A percentile compares a stretch with the other conserved stretches of the same genome.
phyloP scores from a whole-genome alignment of 2,113 vertebrate genomes.

The cattle (Bos taurus) region DNA sequence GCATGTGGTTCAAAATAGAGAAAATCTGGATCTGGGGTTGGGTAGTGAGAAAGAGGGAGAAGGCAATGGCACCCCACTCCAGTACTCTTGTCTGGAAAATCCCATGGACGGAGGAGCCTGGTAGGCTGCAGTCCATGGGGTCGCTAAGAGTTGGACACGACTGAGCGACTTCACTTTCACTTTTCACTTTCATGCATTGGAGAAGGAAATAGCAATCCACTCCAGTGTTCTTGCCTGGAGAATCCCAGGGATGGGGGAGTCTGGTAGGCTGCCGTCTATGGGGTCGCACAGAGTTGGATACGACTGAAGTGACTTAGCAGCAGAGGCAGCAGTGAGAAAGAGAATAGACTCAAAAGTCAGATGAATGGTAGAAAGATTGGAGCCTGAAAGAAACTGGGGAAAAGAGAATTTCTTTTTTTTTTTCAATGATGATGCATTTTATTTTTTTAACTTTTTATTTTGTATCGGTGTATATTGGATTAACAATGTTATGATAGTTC shows the following conservation, averaged over 20 bases:
- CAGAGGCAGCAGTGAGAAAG: neutral
- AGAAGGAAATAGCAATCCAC: too few relatives aligned
- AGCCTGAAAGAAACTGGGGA: neutral
- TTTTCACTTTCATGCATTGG: too few relatives aligned
- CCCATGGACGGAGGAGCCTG: too few relatives aligned
- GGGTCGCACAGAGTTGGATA: too few relatives aligned
- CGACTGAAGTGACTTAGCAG: too few relatives aligned
- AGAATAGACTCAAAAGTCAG: neutral
- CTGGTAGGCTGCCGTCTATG: too few relatives aligned
- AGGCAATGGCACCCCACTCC: too few relatives aligned
- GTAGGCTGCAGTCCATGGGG: too few relatives aligned
- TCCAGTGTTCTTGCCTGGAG: too few relatives aligned
- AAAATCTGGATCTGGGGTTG: neutral
- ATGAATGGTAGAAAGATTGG: neutral
- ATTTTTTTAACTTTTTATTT: neutral
- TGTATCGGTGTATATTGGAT: neutral
- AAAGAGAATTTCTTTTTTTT: neutral
- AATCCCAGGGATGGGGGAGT: too few relatives aligned
- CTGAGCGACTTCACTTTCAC: too few relatives aligned
- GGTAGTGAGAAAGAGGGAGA: neutral
- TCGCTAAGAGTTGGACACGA: accelerated
- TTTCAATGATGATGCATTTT: neutral
- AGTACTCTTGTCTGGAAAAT: too few relatives aligned
- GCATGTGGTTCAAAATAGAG: neutral
- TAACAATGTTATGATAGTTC: neutral